Conservation (phyloP, 35 echinoderm and acorn worm genomes). For the Antedon bifida region DNA sequence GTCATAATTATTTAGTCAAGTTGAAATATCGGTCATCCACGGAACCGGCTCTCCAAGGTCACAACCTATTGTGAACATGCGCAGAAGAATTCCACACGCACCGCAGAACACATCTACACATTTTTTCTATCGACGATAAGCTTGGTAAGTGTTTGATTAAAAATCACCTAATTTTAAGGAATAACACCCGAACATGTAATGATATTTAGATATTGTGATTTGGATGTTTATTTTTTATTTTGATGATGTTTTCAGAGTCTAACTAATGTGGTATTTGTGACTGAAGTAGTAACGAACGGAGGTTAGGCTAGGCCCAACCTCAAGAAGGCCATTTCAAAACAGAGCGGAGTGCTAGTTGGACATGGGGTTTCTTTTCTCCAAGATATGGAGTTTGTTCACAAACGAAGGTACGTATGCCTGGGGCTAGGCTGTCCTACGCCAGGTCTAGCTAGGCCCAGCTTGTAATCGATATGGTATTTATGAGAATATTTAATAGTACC, state of each 20-base stretch:
- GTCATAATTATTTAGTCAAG: no score
- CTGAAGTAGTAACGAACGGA: neutral
- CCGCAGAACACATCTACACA: neutral
- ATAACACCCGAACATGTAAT: neutral
- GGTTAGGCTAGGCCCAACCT: neutral
- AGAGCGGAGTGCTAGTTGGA: neutral
- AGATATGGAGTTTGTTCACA: slow-evolving; percentile 65
- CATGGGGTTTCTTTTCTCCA: slow-evolving; percentile 63
- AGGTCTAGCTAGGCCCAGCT: no score
- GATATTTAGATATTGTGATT: neutral
- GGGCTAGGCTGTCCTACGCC: no score
- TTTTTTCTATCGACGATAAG: neutral
- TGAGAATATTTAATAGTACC: no score
- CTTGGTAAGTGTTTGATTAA: neutral
- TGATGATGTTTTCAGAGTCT: neutral
- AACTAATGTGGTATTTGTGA: neutral
- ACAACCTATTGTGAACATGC: neutral
- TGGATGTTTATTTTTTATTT: neutral
- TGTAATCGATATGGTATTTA: no score
- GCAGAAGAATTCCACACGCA: neutral
- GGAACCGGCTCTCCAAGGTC: no score
- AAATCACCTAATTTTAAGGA: neutral
- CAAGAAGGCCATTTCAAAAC: neutral
- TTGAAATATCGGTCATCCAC: no score
- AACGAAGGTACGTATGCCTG: slow-evolving; percentile 48